Conservation (phyloP, 1,140 invertebrate genomes). For the Diorhabda elongata region DNA sequence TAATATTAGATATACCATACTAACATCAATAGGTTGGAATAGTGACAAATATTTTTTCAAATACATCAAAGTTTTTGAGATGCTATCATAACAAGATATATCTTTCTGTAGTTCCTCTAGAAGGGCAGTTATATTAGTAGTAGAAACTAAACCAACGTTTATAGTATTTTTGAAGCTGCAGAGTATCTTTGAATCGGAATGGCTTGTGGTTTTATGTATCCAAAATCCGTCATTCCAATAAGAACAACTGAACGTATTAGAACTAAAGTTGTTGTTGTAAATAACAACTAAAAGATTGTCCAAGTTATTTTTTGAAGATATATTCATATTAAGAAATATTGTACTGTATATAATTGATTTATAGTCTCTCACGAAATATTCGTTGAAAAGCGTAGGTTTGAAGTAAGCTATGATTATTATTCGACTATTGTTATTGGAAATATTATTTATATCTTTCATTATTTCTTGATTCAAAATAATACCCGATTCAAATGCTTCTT, state of each 20-base stretch:
- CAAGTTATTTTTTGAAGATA: background rate
- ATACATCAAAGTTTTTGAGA: background rate
- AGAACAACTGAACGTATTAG: background rate
- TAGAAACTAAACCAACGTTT: conserved; percentile 16
- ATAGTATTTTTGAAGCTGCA: conserved; percentile 24
- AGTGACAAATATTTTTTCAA: background rate
- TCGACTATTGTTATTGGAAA: background rate
- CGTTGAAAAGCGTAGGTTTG: background rate
- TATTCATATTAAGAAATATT: background rate
- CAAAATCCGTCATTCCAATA: conserved; percentile 21
- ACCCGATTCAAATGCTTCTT: background rate
- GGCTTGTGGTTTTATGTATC: background rate
- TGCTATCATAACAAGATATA: background rate
- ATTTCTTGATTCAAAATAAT: background rate
- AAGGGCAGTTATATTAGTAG: background rate
- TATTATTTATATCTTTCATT: background rate
- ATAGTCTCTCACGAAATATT: background rate
- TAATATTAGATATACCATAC: background rate
- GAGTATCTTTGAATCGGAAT: background rate
- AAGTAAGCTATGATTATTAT: background rate
- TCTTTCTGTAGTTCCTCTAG: background rate
- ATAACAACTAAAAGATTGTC: too few species aligned
- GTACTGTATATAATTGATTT: background rate
- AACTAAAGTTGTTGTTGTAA: too few species aligned
- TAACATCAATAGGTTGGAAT: background rate